Evolutionary conservation across 2,113 vertebrate genomes (phyloP), one percentile per base, ranked within the genome.

Genomic region (Pteropus alecto): DNA sequence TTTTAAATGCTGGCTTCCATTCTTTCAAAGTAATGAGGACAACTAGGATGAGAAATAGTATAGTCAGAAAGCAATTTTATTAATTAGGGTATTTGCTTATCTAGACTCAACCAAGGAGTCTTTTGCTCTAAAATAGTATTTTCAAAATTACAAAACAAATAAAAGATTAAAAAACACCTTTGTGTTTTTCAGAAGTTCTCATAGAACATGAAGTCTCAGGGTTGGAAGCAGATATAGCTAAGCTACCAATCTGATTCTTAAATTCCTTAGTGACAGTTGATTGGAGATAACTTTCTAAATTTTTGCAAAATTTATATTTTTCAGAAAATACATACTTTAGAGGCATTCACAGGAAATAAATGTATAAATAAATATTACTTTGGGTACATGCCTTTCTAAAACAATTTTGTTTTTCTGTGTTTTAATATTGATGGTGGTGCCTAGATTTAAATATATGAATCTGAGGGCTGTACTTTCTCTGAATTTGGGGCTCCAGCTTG

Each of bases 21-120:
- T 98, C 88, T 98, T 93, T 97, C 91, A 96, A 98, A 97, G 90
- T 3, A 1, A 90, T 87, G 86, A 96, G 79, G 92, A 97, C 61
- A 96, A 98, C 71, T 93, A 74, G 24, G 51, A 87, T 22, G 19
- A 95, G 96, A 98, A 97, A 74, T 97, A 86, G 48, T 95, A 85
- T 97, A 81, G 61, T 74, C 46, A 91, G 63, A 96, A 67, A 54
- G 38, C 87, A 95, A 97, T 96, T 91, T 79, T 92, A 97, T 97
- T 97, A 94, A 97, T 97, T 79, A 92, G 90, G 46, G 2, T 91
- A 89, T 95, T 97, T 95, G 67, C 85, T 96, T 76, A 60, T 61
- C 78, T 96, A 90, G 91, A 79, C 38, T 90, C 78, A 97, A 87
- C 38, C 35, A 81, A 90, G 33, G 2, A 38, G 35, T 94, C 33